phyloP scores from a whole-genome alignment of 1,140 invertebrate species.

The Euura lappo region DNA sequence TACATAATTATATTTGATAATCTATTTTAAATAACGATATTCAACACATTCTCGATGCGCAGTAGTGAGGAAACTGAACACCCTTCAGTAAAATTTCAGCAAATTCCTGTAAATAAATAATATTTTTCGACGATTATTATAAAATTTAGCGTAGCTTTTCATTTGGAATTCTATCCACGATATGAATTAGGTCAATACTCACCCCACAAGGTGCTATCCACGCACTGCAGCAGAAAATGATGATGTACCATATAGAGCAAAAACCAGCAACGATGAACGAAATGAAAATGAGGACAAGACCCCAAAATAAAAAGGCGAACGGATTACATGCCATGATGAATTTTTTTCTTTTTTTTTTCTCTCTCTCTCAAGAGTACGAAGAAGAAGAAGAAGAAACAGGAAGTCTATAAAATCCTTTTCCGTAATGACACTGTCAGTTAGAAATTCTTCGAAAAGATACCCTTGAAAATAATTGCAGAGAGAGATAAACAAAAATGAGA shows the following conservation, averaged over 20 bases:
- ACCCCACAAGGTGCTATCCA: conserved; percentile 69
- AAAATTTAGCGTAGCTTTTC: background rate
- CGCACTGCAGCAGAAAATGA: conserved; percentile 74
- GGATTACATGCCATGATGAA: conserved; percentile 46
- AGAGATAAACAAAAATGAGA: no score
- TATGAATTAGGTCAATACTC: conserved; percentile 39
- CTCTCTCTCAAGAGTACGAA: no score
- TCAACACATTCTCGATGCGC: conserved; percentile 66
- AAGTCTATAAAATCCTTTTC: no score
- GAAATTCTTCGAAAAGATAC: no score
- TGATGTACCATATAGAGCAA: conserved; percentile 76
- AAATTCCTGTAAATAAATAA: conserved; percentile 64
- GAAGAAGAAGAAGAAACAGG: no score
- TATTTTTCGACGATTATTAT: conserved; percentile 21
- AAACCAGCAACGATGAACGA: conserved; percentile 75
- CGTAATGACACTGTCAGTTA: no score
- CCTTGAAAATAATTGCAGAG: no score
- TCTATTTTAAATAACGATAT: conserved; percentile 14
- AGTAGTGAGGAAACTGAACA: conserved; percentile 72
- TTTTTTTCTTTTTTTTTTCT: no score
- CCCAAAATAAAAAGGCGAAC: conserved; percentile 77
- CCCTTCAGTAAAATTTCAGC: conserved; percentile 72
- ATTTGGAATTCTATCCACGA: background rate
- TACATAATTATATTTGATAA: no score
- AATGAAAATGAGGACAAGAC: conserved; percentile 77